A percentile compares a stretch with the other conserved stretches of the same genome.
These are phyloP conservation scores for Brotogeris chrysoptera DNA, from an alignment of 2,797 vertebrate genomes.

Conservation along the genomic window DNA sequence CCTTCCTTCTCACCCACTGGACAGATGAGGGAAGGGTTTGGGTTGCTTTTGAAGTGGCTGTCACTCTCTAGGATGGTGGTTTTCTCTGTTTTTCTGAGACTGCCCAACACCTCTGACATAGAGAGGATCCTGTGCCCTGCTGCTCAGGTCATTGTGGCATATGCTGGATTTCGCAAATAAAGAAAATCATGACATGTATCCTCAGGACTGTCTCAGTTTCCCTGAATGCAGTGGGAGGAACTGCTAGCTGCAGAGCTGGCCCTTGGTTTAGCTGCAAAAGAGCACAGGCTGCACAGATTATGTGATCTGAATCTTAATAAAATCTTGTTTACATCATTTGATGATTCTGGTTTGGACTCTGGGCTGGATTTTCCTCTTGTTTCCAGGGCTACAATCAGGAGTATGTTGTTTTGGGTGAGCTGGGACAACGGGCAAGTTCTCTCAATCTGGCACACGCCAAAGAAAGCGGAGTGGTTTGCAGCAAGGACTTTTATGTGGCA, in stretches of 20 bases:
- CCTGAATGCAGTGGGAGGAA: neutral
- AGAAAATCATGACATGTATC: neutral
- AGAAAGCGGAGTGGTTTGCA: neutral
- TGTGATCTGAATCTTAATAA: neutral
- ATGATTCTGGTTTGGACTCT: neutral
- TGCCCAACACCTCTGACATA: neutral
- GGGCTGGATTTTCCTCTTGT: neutral
- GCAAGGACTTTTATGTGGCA: rapidly evolving
- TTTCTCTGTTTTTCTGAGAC: neutral
- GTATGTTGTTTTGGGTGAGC: neutral
- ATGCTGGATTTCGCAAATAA: neutral
- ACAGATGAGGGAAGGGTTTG: neutral
- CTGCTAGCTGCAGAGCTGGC: neutral
- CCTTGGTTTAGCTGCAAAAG: neutral
- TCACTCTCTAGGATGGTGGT: neutral
- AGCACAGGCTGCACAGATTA: neutral
- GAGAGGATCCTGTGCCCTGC: neutral
- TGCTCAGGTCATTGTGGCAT: rapidly evolving
- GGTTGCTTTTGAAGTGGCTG: neutral
- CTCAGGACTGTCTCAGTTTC: neutral
- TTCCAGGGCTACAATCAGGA: neutral
- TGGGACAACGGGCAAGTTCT: neutral
- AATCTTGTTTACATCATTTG: neutral
- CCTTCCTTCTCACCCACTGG: neutral
- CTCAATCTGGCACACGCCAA: rapidly evolving